Conservation (phyloP, 2,113 vertebrate genomes). For the Opisthocomus hoazin region DNA sequence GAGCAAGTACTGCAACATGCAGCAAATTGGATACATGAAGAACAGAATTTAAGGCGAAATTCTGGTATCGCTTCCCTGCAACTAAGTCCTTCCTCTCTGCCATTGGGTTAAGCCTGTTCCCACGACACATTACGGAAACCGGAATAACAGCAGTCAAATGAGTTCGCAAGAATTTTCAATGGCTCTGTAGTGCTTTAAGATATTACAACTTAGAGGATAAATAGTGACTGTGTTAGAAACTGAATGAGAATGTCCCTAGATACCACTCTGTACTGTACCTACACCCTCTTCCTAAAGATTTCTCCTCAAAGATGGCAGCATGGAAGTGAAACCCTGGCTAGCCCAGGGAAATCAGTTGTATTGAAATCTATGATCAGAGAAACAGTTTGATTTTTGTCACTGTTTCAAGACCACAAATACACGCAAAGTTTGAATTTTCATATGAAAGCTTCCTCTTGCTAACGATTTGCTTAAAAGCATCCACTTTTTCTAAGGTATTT, state of each 20-base stretch:
- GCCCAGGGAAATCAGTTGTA: background rate
- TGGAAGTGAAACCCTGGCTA: background rate
- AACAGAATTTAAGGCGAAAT: background rate
- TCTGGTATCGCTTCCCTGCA: background rate
- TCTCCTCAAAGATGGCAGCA: background rate
- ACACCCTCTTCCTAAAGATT: background rate
- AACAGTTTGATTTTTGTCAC: background rate
- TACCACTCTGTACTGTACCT: background rate
- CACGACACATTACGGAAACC: background rate
- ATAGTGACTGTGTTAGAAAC: background rate
- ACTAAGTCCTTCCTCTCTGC: background rate
- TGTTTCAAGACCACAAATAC: background rate
- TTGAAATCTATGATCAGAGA: background rate
- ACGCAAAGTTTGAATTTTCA: background rate
- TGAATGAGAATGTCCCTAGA: rapidly evolving
- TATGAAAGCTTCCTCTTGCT: background rate
- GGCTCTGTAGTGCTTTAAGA: background rate
- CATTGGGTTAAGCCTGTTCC: background rate
- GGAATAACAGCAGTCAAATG: background rate
- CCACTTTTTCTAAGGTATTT: background rate
- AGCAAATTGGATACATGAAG: background rate
- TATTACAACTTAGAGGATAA: background rate
- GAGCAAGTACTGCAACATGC: background rate
- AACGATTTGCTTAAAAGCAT: background rate
- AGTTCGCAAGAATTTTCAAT: background rate